These are phyloP conservation scores for Etheostoma cragini DNA, from an alignment of 2,113 vertebrate species.

Conservation along the genomic window DNA sequence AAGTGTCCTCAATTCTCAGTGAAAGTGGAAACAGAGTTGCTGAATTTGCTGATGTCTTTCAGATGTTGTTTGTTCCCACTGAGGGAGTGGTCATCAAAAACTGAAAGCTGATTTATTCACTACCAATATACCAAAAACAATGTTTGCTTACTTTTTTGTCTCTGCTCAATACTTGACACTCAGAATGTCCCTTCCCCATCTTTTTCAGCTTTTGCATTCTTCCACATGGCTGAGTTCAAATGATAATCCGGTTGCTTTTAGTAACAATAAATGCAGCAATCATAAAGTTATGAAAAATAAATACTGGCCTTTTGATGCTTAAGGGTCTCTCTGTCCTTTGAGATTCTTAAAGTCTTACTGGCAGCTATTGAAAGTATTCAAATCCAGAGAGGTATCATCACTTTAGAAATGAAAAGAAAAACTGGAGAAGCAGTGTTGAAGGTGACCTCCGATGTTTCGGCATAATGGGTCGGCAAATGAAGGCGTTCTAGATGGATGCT, in stretches of 20 bases:
- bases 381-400: constrained; percentile 35
- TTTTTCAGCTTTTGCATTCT: constrained; percentile 38
- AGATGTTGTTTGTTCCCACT: background rate
- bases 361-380: constrained; percentile 3
- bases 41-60: background rate
- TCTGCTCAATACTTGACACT: constrained; percentile 1
- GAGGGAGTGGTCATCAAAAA: constrained; percentile 10
- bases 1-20: background rate
- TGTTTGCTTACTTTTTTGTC: constrained; percentile 29
- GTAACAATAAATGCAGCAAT: constrained; percentile 39
- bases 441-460: constrained; percentile 68
- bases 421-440: constrained; percentile 44
- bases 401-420: constrained; percentile 19
- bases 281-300: constrained; percentile 28
- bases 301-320: constrained; percentile 22
- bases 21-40: background rate
- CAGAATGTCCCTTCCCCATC: background rate
- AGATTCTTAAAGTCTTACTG: constrained; percentile 19
- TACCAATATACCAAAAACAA: constrained; percentile 7
- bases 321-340: constrained; percentile 1
- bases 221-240: constrained; percentile 47
- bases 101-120: constrained; percentile 4
- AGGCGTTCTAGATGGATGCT: constrained; percentile 34
- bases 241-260: constrained; percentile 38
- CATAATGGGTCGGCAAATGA: constrained; percentile 46